phyloP scores from a whole-genome alignment of 2,113 vertebrate species.

The Cololabis saira region DNA sequence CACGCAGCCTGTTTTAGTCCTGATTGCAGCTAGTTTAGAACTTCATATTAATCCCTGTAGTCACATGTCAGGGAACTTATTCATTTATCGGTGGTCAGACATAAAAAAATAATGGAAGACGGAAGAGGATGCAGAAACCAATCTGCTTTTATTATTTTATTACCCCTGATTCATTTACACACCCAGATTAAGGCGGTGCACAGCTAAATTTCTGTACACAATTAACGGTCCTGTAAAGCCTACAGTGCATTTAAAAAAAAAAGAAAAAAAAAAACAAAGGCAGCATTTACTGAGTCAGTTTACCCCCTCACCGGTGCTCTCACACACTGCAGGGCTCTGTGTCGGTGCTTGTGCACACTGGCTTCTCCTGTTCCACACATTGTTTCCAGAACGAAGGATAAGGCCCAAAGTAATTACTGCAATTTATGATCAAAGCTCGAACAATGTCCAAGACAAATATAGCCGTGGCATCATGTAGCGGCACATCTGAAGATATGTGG shows the following conservation, averaged over 20 bases:
- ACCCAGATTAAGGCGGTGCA: slow-evolving; percentile 46
- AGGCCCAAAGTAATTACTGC: slow-evolving; percentile 75
- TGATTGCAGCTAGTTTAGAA: slow-evolving; percentile 10
- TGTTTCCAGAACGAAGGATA: slow-evolving; percentile 75
- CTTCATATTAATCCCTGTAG: slow-evolving; percentile 64
- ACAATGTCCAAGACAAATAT: slow-evolving; percentile 81
- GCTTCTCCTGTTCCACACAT: slow-evolving; percentile 76
- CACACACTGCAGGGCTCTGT: slow-evolving; percentile 45
- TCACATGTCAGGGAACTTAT: slow-evolving; percentile 73
- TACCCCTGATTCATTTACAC: slow-evolving; percentile 70
- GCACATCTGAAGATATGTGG: slow-evolving; percentile 67
- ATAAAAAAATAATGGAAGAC: slow-evolving; percentile 53
- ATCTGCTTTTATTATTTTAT: slow-evolving; percentile 68
- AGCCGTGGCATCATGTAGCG: slow-evolving; percentile 72
- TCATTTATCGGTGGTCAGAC: slow-evolving; percentile 64
- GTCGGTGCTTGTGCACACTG: slow-evolving; percentile 40
- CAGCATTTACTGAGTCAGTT: slow-evolving; percentile 70
- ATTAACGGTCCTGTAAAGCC: slow-evolving; percentile 58
- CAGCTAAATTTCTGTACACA: slow-evolving; percentile 50
- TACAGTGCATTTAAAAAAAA: neutral
- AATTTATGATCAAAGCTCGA: slow-evolving; percentile 81
- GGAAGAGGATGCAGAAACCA: slow-evolving; percentile 33
- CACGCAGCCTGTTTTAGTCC: slow-evolving; percentile 23
- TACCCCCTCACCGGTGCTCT: slow-evolving; percentile 44
- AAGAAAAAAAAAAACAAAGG: slow-evolving; percentile 72